phyloP scores from a whole-genome alignment of 2,888 invertebrate genomes.

The Cryptus viduatorius region DNA sequence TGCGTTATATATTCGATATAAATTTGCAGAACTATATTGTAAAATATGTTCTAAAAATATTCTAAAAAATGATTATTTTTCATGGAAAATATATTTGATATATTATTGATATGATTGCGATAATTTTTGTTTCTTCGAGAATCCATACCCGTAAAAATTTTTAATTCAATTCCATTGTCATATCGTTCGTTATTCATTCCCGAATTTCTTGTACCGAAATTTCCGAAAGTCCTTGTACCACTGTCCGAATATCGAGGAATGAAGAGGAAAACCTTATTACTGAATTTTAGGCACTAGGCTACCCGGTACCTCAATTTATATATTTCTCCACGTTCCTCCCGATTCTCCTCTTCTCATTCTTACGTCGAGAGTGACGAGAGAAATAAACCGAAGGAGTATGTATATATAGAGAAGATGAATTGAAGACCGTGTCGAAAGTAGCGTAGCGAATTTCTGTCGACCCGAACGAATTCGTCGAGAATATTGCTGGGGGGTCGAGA shows the following conservation, averaged over 20 bases:
- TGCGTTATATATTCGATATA: too few species aligned
- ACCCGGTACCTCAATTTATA: conserved; percentile 61
- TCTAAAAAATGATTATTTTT: too few species aligned
- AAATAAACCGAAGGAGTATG: conserved; percentile 13
- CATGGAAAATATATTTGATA: too few species aligned
- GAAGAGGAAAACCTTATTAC: conserved; percentile 29
- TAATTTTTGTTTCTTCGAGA: too few species aligned
- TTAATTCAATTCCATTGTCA: background rate
- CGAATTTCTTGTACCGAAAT: too few species aligned
- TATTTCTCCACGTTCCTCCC: background rate
- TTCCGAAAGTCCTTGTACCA: background rate
- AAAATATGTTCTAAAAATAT: too few species aligned
- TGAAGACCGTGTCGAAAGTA: conserved; percentile 77
- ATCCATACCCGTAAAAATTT: too few species aligned
- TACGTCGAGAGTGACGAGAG: conserved; percentile 44
- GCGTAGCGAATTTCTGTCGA: conserved; percentile 81
- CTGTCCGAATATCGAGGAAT: conserved; percentile 11
- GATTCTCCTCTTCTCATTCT: background rate
- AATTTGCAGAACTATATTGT: too few species aligned
- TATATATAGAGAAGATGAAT: conserved; percentile 41
- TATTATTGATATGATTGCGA: too few species aligned
- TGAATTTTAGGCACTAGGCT: conserved; percentile 19
- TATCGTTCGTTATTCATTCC: background rate
- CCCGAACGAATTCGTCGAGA: conserved; percentile 82
- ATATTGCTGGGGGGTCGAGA: conserved; percentile 72